Evolutionary conservation across 2,113 vertebrate species (phyloP).

Genomic region (Penelope pileata): DNA sequence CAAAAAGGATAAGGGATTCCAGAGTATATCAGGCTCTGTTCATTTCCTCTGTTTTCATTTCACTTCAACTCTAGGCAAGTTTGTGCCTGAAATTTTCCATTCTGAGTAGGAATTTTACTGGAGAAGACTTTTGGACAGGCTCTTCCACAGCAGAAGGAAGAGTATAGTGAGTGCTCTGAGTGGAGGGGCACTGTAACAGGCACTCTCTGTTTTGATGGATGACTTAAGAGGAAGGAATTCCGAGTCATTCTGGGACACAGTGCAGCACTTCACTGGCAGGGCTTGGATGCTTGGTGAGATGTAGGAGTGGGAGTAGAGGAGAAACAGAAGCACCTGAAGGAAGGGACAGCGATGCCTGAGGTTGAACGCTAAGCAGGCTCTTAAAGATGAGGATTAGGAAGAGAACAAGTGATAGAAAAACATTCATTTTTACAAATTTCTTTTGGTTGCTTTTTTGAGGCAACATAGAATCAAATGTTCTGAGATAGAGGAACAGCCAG

Average conservation of each 20-base stretch:
- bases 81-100: conserved; percentile 50
- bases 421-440: not conserved
- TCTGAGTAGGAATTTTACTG: conserved; percentile 37
- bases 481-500: not conserved
- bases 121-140: not conserved
- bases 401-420: not conserved
- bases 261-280: not conserved
- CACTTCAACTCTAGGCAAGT: not conserved
- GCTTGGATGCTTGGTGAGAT: not conserved
- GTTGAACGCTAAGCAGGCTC: not conserved
- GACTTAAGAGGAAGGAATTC: not conserved
- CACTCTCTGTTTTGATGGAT: not conserved
- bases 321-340: not conserved
- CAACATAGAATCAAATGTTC: not conserved
- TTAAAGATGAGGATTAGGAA: not conserved
- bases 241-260: not conserved
- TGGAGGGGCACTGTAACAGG: conserved; percentile 27
- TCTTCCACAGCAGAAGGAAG: not conserved
- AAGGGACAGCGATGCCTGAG: not conserved
- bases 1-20: not conserved
- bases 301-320: not conserved
- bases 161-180: not conserved
- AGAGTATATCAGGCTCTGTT: not conserved
- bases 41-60: conserved; percentile 26
- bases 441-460: not conserved